Percentiles rank a stretch among this genome's conserved stretches.
Evolutionary conservation across 2,888 invertebrate genomes (phyloP).

Genomic region (Cheilosia pagana): DNA sequence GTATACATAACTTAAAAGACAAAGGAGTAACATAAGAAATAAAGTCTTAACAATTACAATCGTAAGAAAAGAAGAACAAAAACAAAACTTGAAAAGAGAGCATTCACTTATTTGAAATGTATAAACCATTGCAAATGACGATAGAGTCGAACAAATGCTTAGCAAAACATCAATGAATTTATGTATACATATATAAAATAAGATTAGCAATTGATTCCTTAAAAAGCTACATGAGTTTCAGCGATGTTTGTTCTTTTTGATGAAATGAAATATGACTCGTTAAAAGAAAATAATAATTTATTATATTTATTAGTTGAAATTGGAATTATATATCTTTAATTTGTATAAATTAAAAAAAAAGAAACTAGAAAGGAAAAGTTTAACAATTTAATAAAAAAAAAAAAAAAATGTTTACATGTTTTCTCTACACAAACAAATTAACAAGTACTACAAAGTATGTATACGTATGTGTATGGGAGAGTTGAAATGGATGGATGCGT

Average conservation of each 20-base stretch:
- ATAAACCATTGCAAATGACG: conserved; percentile 41
- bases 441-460: conserved; percentile 50
- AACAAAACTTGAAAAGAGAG: conserved; percentile 25
- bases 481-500: conserved; percentile 65
- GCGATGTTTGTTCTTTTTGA: conserved; percentile 31
- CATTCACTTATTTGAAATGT: conserved; percentile 57
- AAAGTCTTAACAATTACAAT: conserved; percentile 51
- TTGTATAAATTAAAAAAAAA: conserved; percentile 61
- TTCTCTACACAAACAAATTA: conserved; percentile 55
- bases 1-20: conserved; percentile 61
- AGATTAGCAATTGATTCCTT: conserved; percentile 23
- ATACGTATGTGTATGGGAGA: conserved; percentile 25
- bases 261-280: conserved; percentile 36
- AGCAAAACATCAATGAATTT: conserved; percentile 5
- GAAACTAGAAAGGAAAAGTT: background rate
- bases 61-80: conserved; percentile 31
- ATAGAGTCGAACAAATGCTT: conserved; percentile 18
- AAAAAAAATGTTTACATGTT: conserved; percentile 22
- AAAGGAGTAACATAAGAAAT: conserved; percentile 51
- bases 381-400: conserved; percentile 33
- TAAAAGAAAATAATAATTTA: conserved; percentile 51
- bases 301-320: conserved; percentile 61
- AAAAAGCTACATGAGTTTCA: conserved; percentile 38
- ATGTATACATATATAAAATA: conserved; percentile 19
- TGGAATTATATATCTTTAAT: conserved; percentile 64